Conservation (phyloP, 1,140 invertebrate genomes). For the Nautilus pompilius region DNA sequence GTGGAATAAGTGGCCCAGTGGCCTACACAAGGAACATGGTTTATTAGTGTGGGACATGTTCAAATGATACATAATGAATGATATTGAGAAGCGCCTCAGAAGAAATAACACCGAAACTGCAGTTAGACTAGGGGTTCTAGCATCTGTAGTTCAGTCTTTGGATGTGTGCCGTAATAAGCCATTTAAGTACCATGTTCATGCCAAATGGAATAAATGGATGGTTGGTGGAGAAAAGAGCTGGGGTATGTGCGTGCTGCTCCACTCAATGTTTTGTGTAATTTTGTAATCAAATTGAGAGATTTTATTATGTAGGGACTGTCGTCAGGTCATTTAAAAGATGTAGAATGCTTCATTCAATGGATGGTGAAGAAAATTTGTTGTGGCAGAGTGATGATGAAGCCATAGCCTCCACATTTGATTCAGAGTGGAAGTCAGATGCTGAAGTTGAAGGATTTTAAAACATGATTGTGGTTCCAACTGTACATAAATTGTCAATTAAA, state of each 20-base stretch:
- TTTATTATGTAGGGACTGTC: not conserved
- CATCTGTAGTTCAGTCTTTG: constrained; percentile 20
- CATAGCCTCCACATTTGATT: not conserved
- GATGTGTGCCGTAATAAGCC: constrained; percentile 13
- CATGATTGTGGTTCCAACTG: not conserved
- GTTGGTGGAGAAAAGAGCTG: not conserved
- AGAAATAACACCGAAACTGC: constrained; percentile 6
- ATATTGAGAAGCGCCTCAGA: constrained; percentile 1
- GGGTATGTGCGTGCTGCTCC: not conserved
- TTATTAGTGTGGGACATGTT: not conserved
- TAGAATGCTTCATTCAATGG: not conserved
- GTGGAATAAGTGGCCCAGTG: not conserved
- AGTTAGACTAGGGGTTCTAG: constrained; percentile 21
- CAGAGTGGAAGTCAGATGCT: not conserved
- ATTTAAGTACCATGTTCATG: not conserved
- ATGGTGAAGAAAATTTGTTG: not conserved
- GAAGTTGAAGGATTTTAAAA: not conserved
- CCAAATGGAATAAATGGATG: not conserved
- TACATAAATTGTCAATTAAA: not conserved
- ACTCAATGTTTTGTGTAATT: not conserved
- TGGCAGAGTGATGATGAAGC: not conserved
- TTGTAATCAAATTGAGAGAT: not conserved
- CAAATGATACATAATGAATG: not conserved
- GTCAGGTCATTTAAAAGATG: not conserved
- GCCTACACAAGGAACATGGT: not conserved